Percentiles rank a stretch among this genome's conserved stretches.
Conservation (phyloP, 2,113 vertebrate species). For the Dinomys branickii region DNA sequence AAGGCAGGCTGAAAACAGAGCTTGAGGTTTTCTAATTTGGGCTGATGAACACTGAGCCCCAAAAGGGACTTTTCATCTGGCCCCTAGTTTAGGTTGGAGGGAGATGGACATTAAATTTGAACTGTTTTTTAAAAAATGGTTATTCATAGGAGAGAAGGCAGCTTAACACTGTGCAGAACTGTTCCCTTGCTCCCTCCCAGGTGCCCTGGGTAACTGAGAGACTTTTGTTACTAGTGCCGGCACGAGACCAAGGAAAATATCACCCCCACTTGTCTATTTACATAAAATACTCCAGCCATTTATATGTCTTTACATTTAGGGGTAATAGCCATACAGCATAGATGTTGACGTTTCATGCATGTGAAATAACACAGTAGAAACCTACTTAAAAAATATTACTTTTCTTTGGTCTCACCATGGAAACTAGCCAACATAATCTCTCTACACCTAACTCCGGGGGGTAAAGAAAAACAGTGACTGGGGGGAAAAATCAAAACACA, state of each 20-base stretch:
- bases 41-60: slow-evolving; percentile 70
- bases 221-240: slow-evolving; percentile 85
- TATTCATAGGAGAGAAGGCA: slow-evolving; percentile 82
- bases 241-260: slow-evolving; percentile 86
- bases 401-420: slow-evolving; percentile 85
- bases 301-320: slow-evolving; percentile 74
- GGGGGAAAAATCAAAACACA: slow-evolving; percentile 68
- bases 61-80: slow-evolving; percentile 70
- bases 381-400: slow-evolving; percentile 82
- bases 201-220: slow-evolving; percentile 85
- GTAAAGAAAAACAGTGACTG: slow-evolving; percentile 68
- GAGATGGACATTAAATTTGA: slow-evolving; percentile 27
- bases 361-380: slow-evolving; percentile 86
- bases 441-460: slow-evolving; percentile 76
- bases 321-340: slow-evolving; percentile 77
- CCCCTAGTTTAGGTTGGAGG: slow-evolving; percentile 35
- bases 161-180: slow-evolving; percentile 73
- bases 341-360: slow-evolving; percentile 82
- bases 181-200: slow-evolving; percentile 80
- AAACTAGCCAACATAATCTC: slow-evolving; percentile 85
- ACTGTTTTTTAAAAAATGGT: slow-evolving; percentile 48
- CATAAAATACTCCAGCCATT: slow-evolving; percentile 79
- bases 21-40: slow-evolving; percentile 68
- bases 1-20: slow-evolving; percentile 71
- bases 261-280: slow-evolving; percentile 82